phyloP scores from a whole-genome alignment of 2,113 vertebrate genomes.

The Otocyon megalotis region DNA sequence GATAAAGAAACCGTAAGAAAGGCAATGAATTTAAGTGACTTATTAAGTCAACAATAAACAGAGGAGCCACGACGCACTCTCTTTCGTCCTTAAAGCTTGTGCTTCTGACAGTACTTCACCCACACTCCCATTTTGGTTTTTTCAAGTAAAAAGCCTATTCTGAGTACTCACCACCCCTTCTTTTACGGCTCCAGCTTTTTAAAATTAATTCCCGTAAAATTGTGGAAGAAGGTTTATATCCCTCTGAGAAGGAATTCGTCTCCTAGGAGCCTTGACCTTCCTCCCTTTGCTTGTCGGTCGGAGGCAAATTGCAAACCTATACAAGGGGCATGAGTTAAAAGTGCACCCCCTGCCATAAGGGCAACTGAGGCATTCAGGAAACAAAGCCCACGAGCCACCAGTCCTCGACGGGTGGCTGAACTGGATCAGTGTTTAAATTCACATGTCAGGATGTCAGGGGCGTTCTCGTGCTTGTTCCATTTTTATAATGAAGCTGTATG shows the following conservation, averaged over 20 bases:
- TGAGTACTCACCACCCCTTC: neutral
- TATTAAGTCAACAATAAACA: neutral
- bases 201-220: neutral
- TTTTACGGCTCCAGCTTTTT: neutral
- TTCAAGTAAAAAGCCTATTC: neutral
- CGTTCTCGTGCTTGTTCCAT: neutral
- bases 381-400: neutral
- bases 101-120: neutral
- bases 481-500: conserved; percentile 70
- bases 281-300: conserved; percentile 8
- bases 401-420: neutral
- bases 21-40: neutral
- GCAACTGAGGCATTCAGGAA: neutral
- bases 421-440: conserved; percentile 64
- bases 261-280: neutral
- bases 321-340: conserved; percentile 58
- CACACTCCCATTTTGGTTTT: accelerated
- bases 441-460: neutral
- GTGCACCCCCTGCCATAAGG: neutral
- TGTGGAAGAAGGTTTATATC: neutral
- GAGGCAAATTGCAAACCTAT: conserved; percentile 44
- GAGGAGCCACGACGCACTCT: accelerated
- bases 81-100: neutral
- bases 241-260: neutral
- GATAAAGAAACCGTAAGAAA: neutral